phyloP scores from a whole-genome alignment of 2,113 vertebrate genomes.

The Malurus elegans region DNA sequence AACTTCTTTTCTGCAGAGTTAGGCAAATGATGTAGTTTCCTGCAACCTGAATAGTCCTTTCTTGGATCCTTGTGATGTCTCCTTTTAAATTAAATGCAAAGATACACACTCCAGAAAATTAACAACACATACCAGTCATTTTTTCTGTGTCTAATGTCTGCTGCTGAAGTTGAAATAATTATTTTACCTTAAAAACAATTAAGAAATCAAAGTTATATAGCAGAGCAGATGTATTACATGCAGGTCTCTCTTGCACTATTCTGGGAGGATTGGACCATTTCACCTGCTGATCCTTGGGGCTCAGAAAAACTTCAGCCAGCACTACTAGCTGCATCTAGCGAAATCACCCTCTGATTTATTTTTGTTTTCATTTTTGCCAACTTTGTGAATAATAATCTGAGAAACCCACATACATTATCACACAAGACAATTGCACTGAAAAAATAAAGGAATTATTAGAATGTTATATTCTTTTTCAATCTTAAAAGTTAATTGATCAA shows the following conservation, averaged over 20 bases:
- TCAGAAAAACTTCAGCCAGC: conserved; percentile 75
- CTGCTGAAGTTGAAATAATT: conserved; percentile 5
- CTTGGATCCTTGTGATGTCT: not conserved
- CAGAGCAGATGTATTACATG: not conserved
- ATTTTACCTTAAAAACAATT: not conserved
- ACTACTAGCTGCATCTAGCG: conserved; percentile 21
- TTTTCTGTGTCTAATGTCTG: conserved; percentile 37
- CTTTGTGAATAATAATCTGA: not conserved
- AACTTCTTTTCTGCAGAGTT: not conserved
- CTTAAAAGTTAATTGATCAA: not conserved
- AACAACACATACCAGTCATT: conserved; percentile 45
- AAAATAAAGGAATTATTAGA: not conserved
- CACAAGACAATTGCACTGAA: not conserved
- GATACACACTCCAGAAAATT: conserved; percentile 16
- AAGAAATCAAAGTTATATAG: not conserved
- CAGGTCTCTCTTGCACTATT: not conserved
- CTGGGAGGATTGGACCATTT: conserved; percentile 78
- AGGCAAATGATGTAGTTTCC: not conserved
- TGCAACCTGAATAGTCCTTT: not conserved
- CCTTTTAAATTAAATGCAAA: conserved; percentile 29
- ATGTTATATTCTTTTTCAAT: not conserved
- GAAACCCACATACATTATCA: not conserved
- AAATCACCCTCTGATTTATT: not conserved
- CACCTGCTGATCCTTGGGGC: conserved; percentile 94
- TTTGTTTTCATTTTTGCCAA: not conserved